Base-by-base conservation (phyloP, 2,113 vertebrate species). In the Oryzias curvinotus region DNA sequence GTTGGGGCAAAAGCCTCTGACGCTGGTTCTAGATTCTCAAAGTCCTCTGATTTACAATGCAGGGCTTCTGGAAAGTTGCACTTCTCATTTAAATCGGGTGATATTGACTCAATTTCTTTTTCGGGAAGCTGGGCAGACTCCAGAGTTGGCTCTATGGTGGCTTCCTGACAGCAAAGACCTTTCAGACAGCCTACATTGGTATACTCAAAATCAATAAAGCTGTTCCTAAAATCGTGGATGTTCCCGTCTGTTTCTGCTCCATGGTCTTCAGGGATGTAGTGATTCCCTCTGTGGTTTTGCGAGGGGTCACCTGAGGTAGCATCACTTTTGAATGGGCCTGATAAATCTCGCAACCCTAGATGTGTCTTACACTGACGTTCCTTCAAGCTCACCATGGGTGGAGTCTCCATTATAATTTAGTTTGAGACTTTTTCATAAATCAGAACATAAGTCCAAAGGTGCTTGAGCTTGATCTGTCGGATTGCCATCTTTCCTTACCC, bases 381-480 rank as follows among this genome's bases (percentile, higher is more conserved):
- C 67, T 84, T 85, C 77, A 75, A 62, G 77, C 67, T 67, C 49
- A 52, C 68, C 68, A 76, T 52, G 45, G 65, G 65, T 23, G 82
- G 68, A 62, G 75, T 64, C 84, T 95, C 93, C 93, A 95, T 94
- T 82, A 78, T 88, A 80, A 0, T 61, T 60, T 67, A 58, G 21
- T n/a, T 63, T 68, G 85, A 89, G 26, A 78, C 60, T 87, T 78
- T 79, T 50, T 76, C 82, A 75, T 81, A 78, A 74, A 80, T 83
- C 73, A 88, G 71, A 72, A 83, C 85, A 73, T 85, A 87, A 67
- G 86, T 88, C 84, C 85, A 85, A 25, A 75, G 68, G 48, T 82
- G 72, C 71, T 82, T 86, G 68, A 71, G 84, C 58, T 57, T 72
- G 57, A 75, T 76, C 54, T 65, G 71, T 47, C 23, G 69, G 52